phyloP scores from a whole-genome alignment of 2,888 invertebrate genomes.

The Temnothorax unifasciatus region DNA sequence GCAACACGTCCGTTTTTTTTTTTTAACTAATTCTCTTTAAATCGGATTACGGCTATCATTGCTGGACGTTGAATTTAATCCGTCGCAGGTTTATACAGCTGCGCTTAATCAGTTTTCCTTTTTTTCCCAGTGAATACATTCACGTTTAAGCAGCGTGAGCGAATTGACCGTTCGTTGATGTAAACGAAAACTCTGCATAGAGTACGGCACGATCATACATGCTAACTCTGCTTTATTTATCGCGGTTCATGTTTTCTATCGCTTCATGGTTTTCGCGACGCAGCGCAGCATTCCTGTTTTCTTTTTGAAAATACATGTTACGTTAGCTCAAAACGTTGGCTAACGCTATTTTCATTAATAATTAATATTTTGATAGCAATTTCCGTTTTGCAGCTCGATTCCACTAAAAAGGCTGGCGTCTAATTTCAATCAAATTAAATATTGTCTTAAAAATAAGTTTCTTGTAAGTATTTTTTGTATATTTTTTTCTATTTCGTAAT shows the following conservation, averaged over 20 bases:
- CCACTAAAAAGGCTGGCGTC: not conserved
- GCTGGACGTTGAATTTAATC: slow-evolving; percentile 56
- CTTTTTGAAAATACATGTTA: not conserved
- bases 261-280: not conserved
- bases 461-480: not conserved
- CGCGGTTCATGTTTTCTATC: slow-evolving; percentile 17
- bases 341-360: not conserved
- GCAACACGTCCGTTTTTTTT: slow-evolving; percentile 30
- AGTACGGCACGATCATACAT: slow-evolving; percentile 3
- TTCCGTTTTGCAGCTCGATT: not conserved
- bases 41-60: slow-evolving; percentile 62
- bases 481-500: no score
- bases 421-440: not conserved
- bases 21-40: slow-evolving; percentile 60
- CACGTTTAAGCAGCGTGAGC: slow-evolving; percentile 42
- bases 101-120: slow-evolving; percentile 59
- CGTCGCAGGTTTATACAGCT: slow-evolving; percentile 63
- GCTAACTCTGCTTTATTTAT: slow-evolving; percentile 29
- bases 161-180: slow-evolving; percentile 33
- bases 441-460: not conserved
- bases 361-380: no score
- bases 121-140: slow-evolving; percentile 33
- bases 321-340: not conserved
- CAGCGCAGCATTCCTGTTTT: not conserved
- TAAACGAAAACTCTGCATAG: slow-evolving; percentile 29